A percentile compares a stretch with the other conserved stretches of the same genome.
phyloP scores from a whole-genome alignment of 2,797 vertebrate genomes.

The Helicolenus hilgendorfi region DNA sequence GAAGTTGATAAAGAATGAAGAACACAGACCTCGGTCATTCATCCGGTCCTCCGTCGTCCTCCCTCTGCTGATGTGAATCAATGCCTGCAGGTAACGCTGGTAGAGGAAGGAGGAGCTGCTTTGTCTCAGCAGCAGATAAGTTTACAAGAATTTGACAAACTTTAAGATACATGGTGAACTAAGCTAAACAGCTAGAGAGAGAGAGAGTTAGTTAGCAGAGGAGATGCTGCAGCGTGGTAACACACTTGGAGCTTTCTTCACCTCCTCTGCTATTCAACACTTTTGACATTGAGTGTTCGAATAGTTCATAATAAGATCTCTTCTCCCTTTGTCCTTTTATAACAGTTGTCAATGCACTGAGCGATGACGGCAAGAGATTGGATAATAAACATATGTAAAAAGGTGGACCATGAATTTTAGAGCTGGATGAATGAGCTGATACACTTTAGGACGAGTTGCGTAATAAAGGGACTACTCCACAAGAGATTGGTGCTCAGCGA shows the following conservation, averaged over 20 bases:
- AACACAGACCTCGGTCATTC: too few relatives aligned
- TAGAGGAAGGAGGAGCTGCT: too few relatives aligned
- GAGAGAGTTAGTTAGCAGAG: too few relatives aligned
- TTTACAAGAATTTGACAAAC: too few relatives aligned
- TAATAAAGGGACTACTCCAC: conserved; percentile 75
- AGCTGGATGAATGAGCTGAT: conserved; percentile 60
- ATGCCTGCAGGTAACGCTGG: too few relatives aligned
- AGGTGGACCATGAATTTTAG: conserved; percentile 57
- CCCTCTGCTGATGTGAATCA: too few relatives aligned
- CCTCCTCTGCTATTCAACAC: not conserved
- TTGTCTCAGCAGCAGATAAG: too few relatives aligned
- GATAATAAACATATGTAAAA: conserved; percentile 68
- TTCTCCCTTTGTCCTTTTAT: conserved; percentile 49
- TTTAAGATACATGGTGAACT: too few relatives aligned
- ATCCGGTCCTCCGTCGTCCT: too few relatives aligned
- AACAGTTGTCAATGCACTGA: conserved; percentile 44
- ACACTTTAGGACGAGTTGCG: conserved; percentile 56
- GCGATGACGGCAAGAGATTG: conserved; percentile 50
- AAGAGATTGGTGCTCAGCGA: conserved; percentile 74
- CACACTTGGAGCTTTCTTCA: not conserved
- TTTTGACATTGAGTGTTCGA: conserved; percentile 21
- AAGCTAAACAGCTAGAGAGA: too few relatives aligned
- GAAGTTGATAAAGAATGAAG: too few relatives aligned
- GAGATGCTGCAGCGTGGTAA: too few relatives aligned
- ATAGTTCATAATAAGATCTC: not conserved